Evolutionary conservation across 2,797 vertebrate genomes (phyloP), one percentile per base, ranked within the genome.

Genomic region (Bovichtus diacanthus): DNA sequence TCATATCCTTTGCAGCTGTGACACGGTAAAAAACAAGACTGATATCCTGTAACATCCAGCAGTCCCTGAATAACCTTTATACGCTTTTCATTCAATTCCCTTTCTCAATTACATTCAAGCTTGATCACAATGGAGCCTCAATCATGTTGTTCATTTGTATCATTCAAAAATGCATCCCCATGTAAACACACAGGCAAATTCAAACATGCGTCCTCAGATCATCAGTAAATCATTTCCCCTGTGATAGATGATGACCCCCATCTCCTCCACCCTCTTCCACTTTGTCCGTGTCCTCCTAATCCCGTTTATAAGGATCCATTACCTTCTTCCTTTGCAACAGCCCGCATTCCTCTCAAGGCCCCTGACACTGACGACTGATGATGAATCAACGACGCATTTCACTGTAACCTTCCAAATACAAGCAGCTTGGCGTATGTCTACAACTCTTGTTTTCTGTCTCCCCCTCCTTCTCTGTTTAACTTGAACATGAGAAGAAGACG

Each of bases 261-360:
- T 46, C 60, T 36, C 50, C n/a, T 44, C 11, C 29, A 55, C 66
- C 34, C 54, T 65, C 59, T 50, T 55, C 62, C 71, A 74, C 67
- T 83, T 71, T 53, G 76, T 81, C 76, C 68, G 18, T 61, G 64
- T 83, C 78, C 58, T 83, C 84, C 73, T 87, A 65, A 76, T 82
- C 74, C 49, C 25, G 34, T 89, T 82, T 73, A 69, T 78, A 75
- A 85, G 74, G 68, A 88, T 78, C 80, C 76, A 87, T 90, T 87
- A 86, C 77, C 50, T 70, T 56, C 34, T 72, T 79, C 41, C 56
- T 16, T 16, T 27, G 51, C 59, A 76, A 5, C 78, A 76, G 82
- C 71, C 58, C 56, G 70, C 67, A 76, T 72, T 73, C 56, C 50
- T 73, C 76, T 82, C 80, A 87, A 88, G 87, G 84, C 79, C 77